Evolutionary conservation across 1,140 invertebrate species (phyloP), one percentile per base, ranked within the genome.

Genomic region (Pachypeltis micranthus): DNA sequence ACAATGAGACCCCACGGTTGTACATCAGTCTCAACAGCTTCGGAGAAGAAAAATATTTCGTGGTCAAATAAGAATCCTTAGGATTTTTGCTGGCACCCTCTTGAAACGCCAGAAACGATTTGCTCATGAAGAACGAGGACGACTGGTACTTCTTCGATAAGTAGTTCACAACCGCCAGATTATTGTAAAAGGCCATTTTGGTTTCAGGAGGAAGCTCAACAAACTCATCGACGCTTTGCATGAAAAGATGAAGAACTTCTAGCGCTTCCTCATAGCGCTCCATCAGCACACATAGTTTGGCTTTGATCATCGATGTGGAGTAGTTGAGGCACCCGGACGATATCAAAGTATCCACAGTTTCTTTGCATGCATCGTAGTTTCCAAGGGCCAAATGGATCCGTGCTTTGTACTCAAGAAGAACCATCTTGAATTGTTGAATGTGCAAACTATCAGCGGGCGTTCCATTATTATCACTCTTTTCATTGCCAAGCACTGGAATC

Each of bases 91-190:
- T 74, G 44, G 82, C 68, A 39, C 79, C 76, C 73, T 77, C 82
- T 66, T 86, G 81, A 73, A 93, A 91, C 73, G 91, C 88, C 66
- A 84, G 81, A 4, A 94, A 72, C 44, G 93, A 90, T 75, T 87
- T 84, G 70, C 88, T 84, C 69, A 94, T 85, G 76, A 93, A 92
- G 70, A 88, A 87, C 39, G 83, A 83, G 0, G 90, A 90, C 31
- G 95, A 79, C 72, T 89, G 86, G 64, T 90, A 89, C 75, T 94
- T 93, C 3, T 86, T 85, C 69, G 93, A 82, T 25, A 88, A 85
- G 70, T 92, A 83, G 77, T 95, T 86, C 64, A 94, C 83, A 64
- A 91, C 86, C 31, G 87, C 93, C 68, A 94, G 81, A 72, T 96
- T 95, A 72, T 96, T 96, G 71, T 90, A 88, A 67, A 89, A 87